These are phyloP conservation scores for Saguinus midas DNA, from an alignment of 2,113 vertebrate genomes.

Conservation along the genomic window DNA sequence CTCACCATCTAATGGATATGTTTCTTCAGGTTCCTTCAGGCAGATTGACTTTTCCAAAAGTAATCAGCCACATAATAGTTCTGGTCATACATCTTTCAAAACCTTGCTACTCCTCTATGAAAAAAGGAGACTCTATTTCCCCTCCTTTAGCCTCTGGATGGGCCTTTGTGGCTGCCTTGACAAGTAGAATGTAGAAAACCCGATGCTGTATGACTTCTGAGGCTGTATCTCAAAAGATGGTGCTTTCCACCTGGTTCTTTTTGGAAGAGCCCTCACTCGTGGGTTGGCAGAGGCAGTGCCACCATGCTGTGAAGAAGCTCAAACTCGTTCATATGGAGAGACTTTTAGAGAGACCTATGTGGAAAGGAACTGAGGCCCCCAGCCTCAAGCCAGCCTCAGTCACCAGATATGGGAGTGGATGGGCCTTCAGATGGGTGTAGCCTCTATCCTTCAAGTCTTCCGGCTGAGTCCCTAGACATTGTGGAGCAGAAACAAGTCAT, in stretches of 20 bases:
- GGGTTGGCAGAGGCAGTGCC: background rate
- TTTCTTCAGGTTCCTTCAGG: background rate
- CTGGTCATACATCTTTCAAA: background rate
- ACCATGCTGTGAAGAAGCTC: background rate
- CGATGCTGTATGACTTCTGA: background rate
- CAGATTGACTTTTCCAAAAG: background rate
- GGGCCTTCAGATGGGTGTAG: background rate
- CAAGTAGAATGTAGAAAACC: background rate
- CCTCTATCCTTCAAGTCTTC: background rate
- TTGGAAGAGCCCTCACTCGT: background rate
- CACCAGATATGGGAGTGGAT: fast-evolving
- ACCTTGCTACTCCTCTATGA: background rate
- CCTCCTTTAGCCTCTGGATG: background rate
- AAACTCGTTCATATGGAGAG: background rate
- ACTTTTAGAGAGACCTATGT: background rate
- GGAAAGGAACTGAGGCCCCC: background rate
- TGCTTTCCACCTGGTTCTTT: background rate
- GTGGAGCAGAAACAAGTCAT: background rate
- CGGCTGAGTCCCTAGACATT: background rate
- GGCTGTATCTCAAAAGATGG: too few species aligned
- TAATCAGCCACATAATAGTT: background rate
- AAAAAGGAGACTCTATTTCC: background rate
- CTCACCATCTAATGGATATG: background rate
- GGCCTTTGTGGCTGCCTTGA: background rate
- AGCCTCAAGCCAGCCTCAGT: background rate